Evolutionary conservation across 2,888 invertebrate genomes (phyloP).

Genomic region (Choristoneura rosaceana): DNA sequence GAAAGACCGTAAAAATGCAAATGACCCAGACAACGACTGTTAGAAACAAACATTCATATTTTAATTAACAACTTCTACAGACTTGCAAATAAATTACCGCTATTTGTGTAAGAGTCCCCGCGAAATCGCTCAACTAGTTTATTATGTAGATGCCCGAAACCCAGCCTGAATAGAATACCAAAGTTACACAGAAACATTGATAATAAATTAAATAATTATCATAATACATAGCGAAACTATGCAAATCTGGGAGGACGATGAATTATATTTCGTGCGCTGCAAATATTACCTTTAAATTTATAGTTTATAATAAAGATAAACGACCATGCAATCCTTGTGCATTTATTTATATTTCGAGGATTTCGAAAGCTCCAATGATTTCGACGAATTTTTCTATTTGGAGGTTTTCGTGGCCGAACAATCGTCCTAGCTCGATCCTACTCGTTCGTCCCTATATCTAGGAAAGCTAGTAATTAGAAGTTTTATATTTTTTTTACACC

Average conservation of each 20-base stretch:
- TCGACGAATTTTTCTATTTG: too few relatives aligned
- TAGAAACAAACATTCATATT: background rate
- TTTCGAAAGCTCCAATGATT: too few relatives aligned
- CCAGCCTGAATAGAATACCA: background rate
- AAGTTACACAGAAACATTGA: conserved; percentile 4
- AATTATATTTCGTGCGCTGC: background rate
- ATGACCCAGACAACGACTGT: background rate
- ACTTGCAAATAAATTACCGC: background rate
- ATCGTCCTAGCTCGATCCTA: too few relatives aligned
- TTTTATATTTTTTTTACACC: too few relatives aligned
- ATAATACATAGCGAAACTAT: conserved; percentile 24
- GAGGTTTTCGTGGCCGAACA: too few relatives aligned
- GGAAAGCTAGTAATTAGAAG: too few relatives aligned
- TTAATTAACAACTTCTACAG: background rate
- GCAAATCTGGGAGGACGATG: background rate
- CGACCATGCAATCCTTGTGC: too few relatives aligned
- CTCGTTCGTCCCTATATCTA: too few relatives aligned
- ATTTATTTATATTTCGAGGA: too few relatives aligned
- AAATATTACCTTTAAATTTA: background rate
- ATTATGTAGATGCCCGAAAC: background rate
- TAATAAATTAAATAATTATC: conserved; percentile 22
- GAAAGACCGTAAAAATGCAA: background rate
- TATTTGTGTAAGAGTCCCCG: background rate
- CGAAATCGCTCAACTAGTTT: background rate
- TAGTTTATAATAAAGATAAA: background rate